Evolutionary conservation across 2,888 invertebrate genomes (phyloP).

Genomic region (Chrysotoxum bicinctum): DNA sequence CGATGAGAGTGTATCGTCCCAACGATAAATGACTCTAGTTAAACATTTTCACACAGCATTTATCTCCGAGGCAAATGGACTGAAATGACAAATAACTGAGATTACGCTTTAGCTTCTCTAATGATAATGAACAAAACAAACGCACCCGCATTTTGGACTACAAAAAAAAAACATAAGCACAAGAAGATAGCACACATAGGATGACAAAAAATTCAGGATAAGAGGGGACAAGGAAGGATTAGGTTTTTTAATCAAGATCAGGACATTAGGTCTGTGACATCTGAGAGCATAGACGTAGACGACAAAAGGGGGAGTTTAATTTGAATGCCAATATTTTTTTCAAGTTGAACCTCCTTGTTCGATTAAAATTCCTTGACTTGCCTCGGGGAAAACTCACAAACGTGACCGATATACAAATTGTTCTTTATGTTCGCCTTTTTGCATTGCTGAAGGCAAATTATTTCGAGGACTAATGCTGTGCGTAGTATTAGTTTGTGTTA

Average conservation of each 20-base stretch:
- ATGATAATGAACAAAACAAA: constrained; percentile 61
- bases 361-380: constrained; percentile 64
- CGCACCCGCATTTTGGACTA: constrained; percentile 41
- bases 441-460: constrained; percentile 18
- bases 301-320: constrained; percentile 47
- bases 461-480: constrained; percentile 45
- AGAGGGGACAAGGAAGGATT: not conserved
- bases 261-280: not conserved
- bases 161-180: not conserved
- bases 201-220: not conserved
- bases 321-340: constrained; percentile 69
- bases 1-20: constrained; percentile 22
- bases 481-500: constrained; percentile 46
- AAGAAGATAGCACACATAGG: not conserved
- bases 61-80: constrained; percentile 61
- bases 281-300: not conserved
- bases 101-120: constrained; percentile 49
- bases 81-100: constrained; percentile 65
- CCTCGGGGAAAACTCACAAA: constrained; percentile 37
- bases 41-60: constrained; percentile 69
- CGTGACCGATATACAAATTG: constrained; percentile 71
- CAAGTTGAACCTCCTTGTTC: constrained; percentile 68
- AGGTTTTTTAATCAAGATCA: constrained; percentile 2
- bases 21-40: constrained; percentile 59
- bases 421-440: constrained; percentile 18